Base-by-base conservation (phyloP, 2,797 vertebrate species). In the Danio jaintianensis region DNA sequence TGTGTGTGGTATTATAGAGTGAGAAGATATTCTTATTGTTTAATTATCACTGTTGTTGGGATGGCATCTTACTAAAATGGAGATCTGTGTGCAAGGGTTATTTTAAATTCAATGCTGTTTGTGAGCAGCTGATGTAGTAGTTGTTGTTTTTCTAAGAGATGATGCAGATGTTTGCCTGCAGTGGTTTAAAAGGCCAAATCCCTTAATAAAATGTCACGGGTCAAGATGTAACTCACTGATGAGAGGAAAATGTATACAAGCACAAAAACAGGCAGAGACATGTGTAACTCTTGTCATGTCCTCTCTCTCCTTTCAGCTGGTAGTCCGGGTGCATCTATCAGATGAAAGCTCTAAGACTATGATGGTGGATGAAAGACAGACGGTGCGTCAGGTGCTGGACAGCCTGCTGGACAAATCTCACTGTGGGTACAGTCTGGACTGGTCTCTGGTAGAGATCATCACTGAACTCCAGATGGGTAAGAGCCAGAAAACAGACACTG, bases 361-460 rank as follows among this genome's bases (percentile, higher is more conserved):
- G 97, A 99, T 99, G 98, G 98, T 99, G 90, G 97, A 99, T 38
- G 98, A 99, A 91, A 94, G 98, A 75, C 98, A 99, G 89, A 98
- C 98, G 0, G 98, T 98, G 89, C 94, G 97, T 91, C 97, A 99
- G 93, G 98, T 99, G 62, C 92, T 99, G 91, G 97, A 98, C 89
- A 98, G 94, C 91, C 88, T 99, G 80, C 94, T 97, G 94, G 98
- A 99, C 86, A 99, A 99, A 85, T 99, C 97, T 2, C 98, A 99
- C 91, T 98, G 97, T 36, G 96, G 96, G 55, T 97, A 95, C 89
- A 98, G 98, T 90, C 93, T 96, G 85, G 98, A 99, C 91, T 99
- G 98, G 98, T 98, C 96, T 0, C 90, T 99, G 86, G 98, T 99
- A 81, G 97, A 99, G 90, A 96, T 93, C 52, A 94, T 99, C 89